phyloP scores from a whole-genome alignment of 2,888 invertebrate species.

The Agonopterix alstromeriana region DNA sequence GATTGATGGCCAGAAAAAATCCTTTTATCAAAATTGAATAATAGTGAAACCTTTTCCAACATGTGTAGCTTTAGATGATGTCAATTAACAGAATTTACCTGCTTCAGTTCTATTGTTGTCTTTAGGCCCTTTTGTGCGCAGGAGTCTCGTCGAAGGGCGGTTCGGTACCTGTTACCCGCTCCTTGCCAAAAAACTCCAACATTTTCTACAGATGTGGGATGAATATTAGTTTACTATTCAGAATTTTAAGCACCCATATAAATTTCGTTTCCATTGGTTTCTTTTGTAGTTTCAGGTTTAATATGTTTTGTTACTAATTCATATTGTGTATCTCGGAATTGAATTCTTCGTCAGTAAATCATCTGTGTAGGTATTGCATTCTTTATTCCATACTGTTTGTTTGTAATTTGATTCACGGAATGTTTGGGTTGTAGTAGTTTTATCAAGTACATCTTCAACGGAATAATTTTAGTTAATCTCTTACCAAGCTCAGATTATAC shows the following conservation, averaged over 20 bases:
- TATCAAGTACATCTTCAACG: no score
- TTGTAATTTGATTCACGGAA: no score
- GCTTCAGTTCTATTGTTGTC: conserved; percentile 11
- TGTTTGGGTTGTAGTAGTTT: no score
- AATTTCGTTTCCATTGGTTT: not conserved
- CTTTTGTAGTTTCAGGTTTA: conserved; percentile 4
- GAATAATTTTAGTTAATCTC: no score
- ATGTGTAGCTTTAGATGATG: conserved; percentile 9
- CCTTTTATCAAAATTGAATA: conserved; percentile 1
- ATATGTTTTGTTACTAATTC: not conserved
- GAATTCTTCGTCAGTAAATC: not conserved
- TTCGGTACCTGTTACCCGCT: conserved; percentile 1
- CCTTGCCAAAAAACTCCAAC: conserved; percentile 4
- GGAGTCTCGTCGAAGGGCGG: not conserved
- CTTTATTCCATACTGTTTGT: no score
- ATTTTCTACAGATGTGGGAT: not conserved
- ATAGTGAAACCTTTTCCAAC: conserved; percentile 1
- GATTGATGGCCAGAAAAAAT: not conserved
- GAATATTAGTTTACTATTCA: not conserved
- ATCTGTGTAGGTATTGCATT: not conserved
- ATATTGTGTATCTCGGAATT: not conserved
- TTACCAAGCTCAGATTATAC: no score
- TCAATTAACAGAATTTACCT: conserved; percentile 16
- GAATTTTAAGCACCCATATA: conserved; percentile 7
- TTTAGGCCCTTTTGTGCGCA: conserved; percentile 7